A percentile compares a stretch with the other conserved stretches of the same genome.
These are phyloP conservation scores for Drosophila cognata DNA, from an alignment of 2,888 invertebrate species.

Conservation along the genomic window DNA sequence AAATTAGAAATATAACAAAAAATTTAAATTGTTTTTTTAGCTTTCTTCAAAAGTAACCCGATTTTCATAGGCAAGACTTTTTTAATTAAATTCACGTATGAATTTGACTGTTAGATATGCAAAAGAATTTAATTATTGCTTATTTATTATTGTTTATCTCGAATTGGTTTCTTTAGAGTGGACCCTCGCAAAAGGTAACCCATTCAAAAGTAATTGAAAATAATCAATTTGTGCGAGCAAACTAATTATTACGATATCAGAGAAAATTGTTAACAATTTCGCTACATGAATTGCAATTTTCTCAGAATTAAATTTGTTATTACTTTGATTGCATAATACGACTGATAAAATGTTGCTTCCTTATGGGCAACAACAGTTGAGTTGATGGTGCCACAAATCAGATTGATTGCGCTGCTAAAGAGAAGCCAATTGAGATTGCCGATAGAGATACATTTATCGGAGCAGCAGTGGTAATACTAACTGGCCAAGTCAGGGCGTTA, in stretches of 20 bases:
- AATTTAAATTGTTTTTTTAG: neutral
- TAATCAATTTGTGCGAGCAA: conserved; percentile 16
- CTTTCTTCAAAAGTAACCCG: neutral
- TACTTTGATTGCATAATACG: conserved; percentile 11
- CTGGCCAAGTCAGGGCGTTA: conserved; percentile 40
- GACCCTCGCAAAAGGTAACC: neutral
- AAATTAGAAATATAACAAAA: neutral
- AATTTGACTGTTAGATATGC: neutral
- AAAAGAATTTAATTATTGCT: neutral
- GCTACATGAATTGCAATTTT: neutral
- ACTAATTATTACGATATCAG: conserved; percentile 6
- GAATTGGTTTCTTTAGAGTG: neutral
- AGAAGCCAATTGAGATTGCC: conserved; percentile 29
- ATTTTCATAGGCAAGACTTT: neutral
- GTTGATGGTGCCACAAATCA: conserved; percentile 15
- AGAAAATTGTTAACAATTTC: conserved; percentile 22
- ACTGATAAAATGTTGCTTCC: neutral
- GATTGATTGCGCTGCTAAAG: conserved; percentile 27
- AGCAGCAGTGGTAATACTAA: conserved; percentile 6
- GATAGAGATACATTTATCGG: neutral
- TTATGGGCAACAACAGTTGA: conserved; percentile 6
- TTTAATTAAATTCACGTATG: neutral
- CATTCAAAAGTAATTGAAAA: conserved; percentile 1
- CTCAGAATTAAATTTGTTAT: conserved; percentile 15
- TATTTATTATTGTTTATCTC: neutral